phyloP scores from a whole-genome alignment of 1,140 invertebrate genomes.

The Penaeus chinensis region DNA sequence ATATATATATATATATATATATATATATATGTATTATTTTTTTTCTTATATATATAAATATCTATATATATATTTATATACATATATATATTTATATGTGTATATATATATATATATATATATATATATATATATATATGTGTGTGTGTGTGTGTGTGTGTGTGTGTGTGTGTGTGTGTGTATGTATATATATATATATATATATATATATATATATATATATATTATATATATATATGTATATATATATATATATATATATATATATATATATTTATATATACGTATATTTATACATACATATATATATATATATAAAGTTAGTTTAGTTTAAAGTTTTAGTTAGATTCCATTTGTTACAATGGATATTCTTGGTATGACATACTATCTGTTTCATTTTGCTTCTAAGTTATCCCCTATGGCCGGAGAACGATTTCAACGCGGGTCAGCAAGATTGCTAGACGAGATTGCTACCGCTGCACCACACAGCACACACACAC shows the following conservation, averaged over 20 bases:
- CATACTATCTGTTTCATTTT: no score
- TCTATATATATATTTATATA: slow-evolving; percentile 16
- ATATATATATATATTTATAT: slow-evolving; percentile 4
- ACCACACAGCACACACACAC: no score
- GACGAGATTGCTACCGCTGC: no score
- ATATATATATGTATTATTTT: slow-evolving; percentile 10
- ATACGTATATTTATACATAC: not conserved
- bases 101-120: slow-evolving; percentile 13
- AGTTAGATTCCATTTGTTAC: not conserved
- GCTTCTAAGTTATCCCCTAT: no score
- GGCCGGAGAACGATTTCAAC: no score
- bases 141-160: not conserved
- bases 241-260: slow-evolving; percentile 10
- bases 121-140: not conserved
- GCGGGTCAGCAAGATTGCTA: no score
- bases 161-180: not conserved
- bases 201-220: slow-evolving; percentile 19
- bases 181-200: not conserved
- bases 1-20: slow-evolving; percentile 12
- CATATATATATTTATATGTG: slow-evolving; percentile 23
- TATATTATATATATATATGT: slow-evolving; percentile 16
- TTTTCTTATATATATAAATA: slow-evolving; percentile 1
- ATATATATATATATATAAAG: slow-evolving; percentile 12
- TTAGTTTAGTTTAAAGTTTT: not conserved
- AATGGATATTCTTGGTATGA: no score